A percentile compares a stretch with the other conserved stretches of the same genome.
Conservation (phyloP, 2,888 invertebrate genomes). For the Gymnoscelis rufifasciata region DNA sequence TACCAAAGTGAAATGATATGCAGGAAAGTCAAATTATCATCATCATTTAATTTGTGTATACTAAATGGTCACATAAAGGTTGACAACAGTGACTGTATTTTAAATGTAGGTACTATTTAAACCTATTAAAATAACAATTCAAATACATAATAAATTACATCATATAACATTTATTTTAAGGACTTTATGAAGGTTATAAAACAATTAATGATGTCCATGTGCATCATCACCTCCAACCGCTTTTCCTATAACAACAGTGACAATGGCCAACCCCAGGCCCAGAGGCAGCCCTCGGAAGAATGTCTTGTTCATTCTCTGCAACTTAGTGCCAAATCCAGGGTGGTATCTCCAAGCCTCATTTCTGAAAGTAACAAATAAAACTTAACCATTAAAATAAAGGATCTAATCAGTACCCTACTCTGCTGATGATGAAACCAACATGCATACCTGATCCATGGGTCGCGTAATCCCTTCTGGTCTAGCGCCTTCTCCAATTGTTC, state of each 20-base stretch:
- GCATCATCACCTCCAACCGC: conserved; percentile 39
- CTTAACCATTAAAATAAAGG: background rate
- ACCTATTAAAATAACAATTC: no score
- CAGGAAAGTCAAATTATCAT: no score
- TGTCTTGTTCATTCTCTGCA: conserved; percentile 53
- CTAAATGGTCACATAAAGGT: no score
- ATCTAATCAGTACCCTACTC: background rate
- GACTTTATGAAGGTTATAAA: no score
- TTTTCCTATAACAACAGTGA: conserved; percentile 47
- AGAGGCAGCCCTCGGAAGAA: conserved; percentile 82
- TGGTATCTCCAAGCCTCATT: conserved; percentile 92
- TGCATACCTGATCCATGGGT: conserved; percentile 91
- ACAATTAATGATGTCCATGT: conserved; percentile 46
- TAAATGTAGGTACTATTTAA: no score
- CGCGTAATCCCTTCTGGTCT: conserved; percentile 84
- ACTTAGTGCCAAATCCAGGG: conserved; percentile 78
- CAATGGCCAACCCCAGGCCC: conserved; percentile 75
- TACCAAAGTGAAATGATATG: no score
- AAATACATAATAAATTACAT: no score
- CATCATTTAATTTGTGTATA: no score
- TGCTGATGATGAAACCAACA: background rate
- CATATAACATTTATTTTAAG: no score
- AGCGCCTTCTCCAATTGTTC: conserved; percentile 81
- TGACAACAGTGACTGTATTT: no score
- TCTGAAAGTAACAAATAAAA: conserved; percentile 47